A percentile compares a stretch with the other conserved stretches of the same genome.
Conservation (phyloP, 2,113 vertebrate species). For the Scortum barcoo region DNA sequence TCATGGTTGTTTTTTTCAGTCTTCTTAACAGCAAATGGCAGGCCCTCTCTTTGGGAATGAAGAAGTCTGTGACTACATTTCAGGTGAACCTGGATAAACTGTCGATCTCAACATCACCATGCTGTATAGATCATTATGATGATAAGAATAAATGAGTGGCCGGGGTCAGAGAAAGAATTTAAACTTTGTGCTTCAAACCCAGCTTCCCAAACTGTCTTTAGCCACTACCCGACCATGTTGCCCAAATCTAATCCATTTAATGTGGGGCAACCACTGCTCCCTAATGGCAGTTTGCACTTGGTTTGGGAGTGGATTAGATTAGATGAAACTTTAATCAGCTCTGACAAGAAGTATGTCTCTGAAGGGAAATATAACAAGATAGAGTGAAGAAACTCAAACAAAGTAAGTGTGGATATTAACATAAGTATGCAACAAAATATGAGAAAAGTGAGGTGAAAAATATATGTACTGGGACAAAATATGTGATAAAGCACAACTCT, state of each 20-base stretch:
- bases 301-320: neutral
- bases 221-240: neutral
- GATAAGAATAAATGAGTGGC: neutral
- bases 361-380: neutral
- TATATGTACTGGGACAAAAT: neutral
- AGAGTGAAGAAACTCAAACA: neutral
- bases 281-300: neutral
- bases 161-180: neutral
- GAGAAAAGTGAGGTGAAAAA: neutral
- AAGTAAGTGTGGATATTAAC: neutral
- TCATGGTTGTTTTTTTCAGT: neutral
- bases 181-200: neutral
- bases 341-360: neutral
- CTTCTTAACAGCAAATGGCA: conserved; percentile 29
- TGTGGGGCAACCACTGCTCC: neutral
- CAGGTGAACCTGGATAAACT: neutral
- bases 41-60: conserved; percentile 8
- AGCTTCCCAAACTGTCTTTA: neutral
- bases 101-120: neutral
- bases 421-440: too few relatives aligned
- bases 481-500: neutral
- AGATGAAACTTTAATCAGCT: neutral
- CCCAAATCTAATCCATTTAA: conserved; percentile 17
- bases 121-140: neutral
- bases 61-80: neutral